Conservation (phyloP, 2,888 invertebrate genomes). For the Nomada flava region DNA sequence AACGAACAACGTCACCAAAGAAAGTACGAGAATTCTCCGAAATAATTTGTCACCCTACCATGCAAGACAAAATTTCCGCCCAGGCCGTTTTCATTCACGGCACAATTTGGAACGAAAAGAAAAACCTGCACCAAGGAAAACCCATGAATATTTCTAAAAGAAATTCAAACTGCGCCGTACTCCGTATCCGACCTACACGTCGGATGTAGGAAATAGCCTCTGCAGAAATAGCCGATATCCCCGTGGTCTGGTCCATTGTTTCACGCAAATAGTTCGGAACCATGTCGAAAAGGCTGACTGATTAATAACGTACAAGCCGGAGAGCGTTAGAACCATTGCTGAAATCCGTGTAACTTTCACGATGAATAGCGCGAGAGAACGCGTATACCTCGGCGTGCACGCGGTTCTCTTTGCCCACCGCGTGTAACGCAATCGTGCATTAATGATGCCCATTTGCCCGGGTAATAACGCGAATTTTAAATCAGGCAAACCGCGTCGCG, state of each 20-base stretch:
- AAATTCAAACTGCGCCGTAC: no score
- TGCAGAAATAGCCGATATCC: background rate
- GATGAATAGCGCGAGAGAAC: constrained; percentile 27
- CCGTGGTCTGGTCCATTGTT: background rate
- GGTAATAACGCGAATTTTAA: constrained; percentile 50
- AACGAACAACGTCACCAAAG: no score
- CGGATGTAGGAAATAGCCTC: no score
- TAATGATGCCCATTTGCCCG: constrained; percentile 39
- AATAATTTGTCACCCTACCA: no score
- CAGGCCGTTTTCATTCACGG: no score
- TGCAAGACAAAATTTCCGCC: no score
- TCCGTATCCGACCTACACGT: no score
- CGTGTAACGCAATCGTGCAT: constrained; percentile 31
- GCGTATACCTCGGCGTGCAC: background rate
- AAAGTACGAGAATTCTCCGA: no score
- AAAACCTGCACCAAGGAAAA: no score
- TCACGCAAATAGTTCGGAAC: background rate
- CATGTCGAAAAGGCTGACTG: constrained; percentile 2
- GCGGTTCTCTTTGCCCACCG: constrained; percentile 5
- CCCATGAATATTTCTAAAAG: no score
- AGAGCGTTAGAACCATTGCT: background rate
- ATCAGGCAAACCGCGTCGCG: background rate
- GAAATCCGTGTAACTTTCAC: constrained; percentile 19
- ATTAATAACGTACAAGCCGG: constrained; percentile 31
- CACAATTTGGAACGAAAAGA: no score